Conservation (phyloP, 2,797 vertebrate species). For the Ctenochaetus hawaiiensis region DNA sequence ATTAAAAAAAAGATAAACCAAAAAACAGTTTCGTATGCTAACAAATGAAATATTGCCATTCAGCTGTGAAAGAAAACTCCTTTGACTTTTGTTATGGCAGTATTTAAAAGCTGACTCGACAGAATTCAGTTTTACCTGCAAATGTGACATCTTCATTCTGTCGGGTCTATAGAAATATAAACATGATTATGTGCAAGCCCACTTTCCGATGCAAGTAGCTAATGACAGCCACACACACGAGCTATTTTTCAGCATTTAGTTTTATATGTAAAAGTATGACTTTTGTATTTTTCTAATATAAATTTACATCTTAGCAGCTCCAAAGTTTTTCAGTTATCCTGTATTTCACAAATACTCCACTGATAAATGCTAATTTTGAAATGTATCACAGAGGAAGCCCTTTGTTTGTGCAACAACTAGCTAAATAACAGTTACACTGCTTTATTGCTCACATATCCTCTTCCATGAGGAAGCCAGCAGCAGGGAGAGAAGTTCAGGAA, state of each 20-base stretch:
- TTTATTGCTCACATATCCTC: slow-evolving; percentile 54
- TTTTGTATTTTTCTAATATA: neutral
- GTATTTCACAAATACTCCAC: neutral
- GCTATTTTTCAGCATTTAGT: neutral
- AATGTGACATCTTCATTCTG: neutral
- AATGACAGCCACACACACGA: slow-evolving; percentile 4
- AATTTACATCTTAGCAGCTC: slow-evolving; percentile 4
- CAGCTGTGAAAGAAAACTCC: neutral
- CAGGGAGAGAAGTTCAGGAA: slow-evolving; percentile 26
- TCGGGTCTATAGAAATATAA: neutral
- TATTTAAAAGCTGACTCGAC: neutral
- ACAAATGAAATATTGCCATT: neutral
- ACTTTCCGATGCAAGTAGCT: slow-evolving; percentile 5
- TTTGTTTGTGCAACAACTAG: slow-evolving; percentile 55
- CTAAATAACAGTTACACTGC: slow-evolving; percentile 39
- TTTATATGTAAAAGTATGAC: slow-evolving; percentile 1
- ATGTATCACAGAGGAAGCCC: slow-evolving; percentile 33
- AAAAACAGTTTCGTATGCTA: slow-evolving; percentile 5
- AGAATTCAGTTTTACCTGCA: slow-evolving; percentile 13
- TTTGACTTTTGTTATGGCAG: neutral
- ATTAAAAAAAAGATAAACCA: neutral
- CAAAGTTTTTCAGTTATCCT: neutral
- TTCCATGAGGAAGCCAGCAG: slow-evolving; percentile 36
- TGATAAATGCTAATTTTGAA: slow-evolving; percentile 31
- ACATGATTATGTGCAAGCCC: neutral